These are phyloP conservation scores for Oasisia sp. DNA, from an alignment of 2,888 invertebrate species.

Conservation along the genomic window DNA sequence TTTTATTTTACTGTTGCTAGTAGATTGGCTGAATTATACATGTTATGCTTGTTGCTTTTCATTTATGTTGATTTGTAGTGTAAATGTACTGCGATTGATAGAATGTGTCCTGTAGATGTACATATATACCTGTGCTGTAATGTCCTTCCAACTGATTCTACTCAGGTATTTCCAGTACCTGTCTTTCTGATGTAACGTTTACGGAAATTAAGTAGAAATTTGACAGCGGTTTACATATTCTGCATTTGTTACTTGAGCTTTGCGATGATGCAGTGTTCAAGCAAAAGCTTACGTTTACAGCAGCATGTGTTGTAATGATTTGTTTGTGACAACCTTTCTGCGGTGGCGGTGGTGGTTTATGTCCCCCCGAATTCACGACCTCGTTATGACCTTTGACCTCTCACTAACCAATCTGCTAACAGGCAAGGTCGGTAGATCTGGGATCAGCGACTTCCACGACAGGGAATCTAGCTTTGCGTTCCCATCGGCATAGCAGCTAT, in stretches of 20 bases:
- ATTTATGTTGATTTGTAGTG: not conserved
- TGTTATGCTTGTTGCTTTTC: not conserved
- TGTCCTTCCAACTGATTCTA: not conserved
- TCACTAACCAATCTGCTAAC: constrained; percentile 5
- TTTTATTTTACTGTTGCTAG: not conserved
- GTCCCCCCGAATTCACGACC: not conserved
- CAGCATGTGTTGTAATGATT: not conserved
- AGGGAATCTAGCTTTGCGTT: not conserved
- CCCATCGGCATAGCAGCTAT: not conserved
- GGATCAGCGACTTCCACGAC: not conserved
- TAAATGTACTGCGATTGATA: not conserved
- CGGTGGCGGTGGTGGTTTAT: not conserved
- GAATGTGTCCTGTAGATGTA: not conserved
- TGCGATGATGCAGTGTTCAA: not conserved
- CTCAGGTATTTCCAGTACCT: not conserved
- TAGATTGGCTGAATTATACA: not conserved
- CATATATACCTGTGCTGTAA: not conserved
- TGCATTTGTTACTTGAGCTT: not conserved
- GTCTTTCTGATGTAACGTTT: not conserved
- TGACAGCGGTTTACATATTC: not conserved
- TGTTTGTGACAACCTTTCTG: not conserved
- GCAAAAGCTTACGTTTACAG: not conserved
- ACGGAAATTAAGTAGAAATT: not conserved
- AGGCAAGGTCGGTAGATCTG: constrained; percentile 5
- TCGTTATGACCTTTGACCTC: constrained; percentile 6